Conservation (phyloP, 1,140 invertebrate species). For the Aphis craccivora region DNA sequence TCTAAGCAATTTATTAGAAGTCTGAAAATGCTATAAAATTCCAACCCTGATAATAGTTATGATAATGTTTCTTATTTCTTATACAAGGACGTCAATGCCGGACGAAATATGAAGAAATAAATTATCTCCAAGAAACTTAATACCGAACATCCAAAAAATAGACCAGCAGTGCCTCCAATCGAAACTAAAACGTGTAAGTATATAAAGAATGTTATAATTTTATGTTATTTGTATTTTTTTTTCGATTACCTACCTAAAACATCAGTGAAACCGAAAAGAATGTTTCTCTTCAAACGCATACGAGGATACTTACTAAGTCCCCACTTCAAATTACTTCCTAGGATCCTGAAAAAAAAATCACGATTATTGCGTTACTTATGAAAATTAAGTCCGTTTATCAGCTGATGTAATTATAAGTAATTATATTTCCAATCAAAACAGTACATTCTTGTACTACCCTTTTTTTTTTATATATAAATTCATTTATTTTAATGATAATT, state of each 20-base stretch:
- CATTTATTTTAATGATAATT: too few relatives aligned
- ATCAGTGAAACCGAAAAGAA: constrained; percentile 75
- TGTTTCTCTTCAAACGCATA: constrained; percentile 72
- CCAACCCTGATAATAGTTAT: too few relatives aligned
- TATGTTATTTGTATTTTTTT: neutral
- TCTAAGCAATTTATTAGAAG: too few relatives aligned
- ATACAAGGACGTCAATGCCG: constrained; percentile 8
- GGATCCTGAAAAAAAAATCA: constrained; percentile 65
- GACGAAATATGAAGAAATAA: constrained; percentile 61
- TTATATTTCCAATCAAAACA: neutral
- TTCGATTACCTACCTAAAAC: constrained; percentile 68
- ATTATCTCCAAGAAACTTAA: constrained; percentile 62
- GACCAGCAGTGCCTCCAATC: constrained; percentile 65
- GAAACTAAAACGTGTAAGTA: constrained; percentile 67
- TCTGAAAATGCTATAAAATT: too few relatives aligned
- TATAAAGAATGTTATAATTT: neutral
- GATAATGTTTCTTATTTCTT: neutral
- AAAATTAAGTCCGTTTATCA: neutral
- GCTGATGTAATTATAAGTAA: too few relatives aligned
- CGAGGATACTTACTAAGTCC: constrained; percentile 74
- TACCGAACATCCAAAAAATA: constrained; percentile 62
- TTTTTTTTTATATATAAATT: too few relatives aligned
- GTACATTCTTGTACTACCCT: too few relatives aligned
- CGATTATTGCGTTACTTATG: neutral
- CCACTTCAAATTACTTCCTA: constrained; percentile 75